Percentiles rank a stretch among this genome's conserved stretches.
Conservation (phyloP, 2,113 vertebrate genomes). For the Tor tambroides region DNA sequence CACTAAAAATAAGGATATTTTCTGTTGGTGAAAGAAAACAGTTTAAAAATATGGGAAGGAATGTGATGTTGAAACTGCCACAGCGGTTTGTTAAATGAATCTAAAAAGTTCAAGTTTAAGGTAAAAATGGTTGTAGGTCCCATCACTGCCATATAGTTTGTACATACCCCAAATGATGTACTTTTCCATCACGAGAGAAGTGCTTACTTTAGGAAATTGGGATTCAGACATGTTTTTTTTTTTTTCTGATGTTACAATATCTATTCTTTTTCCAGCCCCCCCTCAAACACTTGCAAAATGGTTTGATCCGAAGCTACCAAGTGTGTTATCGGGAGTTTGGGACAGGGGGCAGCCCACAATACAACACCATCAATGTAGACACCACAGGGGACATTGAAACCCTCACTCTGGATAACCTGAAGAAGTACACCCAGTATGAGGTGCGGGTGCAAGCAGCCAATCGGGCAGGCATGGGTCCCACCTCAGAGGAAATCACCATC, state of each 20-base stretch:
- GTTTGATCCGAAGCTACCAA: constrained; percentile 96
- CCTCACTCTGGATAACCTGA: constrained; percentile 91
- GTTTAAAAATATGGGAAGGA: no score
- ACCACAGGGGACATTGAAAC: constrained; percentile 93
- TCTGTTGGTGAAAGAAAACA: no score
- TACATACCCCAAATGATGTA: no score
- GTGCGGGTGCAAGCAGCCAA: constrained; percentile 99
- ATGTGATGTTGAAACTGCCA: no score
- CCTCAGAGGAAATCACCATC: constrained; percentile 96
- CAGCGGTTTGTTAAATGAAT: no score
- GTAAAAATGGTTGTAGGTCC: no score
- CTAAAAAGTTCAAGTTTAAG: no score
- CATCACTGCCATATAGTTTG: no score
- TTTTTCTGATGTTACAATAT: background rate
- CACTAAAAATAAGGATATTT: no score
- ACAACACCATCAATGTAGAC: constrained; percentile 97
- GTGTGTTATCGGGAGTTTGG: constrained; percentile 97
- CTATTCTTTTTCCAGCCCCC: constrained; percentile 79
- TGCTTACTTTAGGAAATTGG: no score
- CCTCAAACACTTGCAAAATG: constrained; percentile 93
- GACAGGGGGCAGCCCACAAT: constrained; percentile 92
- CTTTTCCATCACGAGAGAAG: no score
- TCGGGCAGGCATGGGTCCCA: constrained; percentile 93
- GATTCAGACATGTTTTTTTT: no score
- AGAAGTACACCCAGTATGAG: constrained; percentile 98